phyloP scores from a whole-genome alignment of 2,113 vertebrate species.

The Cebidichthys violaceus region DNA sequence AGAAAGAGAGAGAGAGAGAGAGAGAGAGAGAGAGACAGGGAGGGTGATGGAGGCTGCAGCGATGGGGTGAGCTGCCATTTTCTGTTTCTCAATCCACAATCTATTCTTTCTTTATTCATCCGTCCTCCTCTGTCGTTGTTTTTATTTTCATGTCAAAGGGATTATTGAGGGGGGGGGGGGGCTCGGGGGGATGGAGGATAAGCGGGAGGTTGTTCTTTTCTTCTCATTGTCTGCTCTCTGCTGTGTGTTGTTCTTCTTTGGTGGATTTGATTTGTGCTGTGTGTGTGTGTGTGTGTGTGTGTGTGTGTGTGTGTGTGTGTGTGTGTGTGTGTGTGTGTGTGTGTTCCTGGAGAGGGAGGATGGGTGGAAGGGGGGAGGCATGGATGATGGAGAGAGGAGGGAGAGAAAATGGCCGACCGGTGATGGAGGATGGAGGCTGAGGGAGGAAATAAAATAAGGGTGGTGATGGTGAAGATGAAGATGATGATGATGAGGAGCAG shows the following conservation, averaged over 20 bases:
- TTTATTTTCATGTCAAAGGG: background rate
- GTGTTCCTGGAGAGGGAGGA: too few species aligned
- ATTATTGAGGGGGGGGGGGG: background rate
- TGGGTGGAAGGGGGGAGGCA: background rate
- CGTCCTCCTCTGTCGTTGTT: background rate
- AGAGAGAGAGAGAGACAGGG: conserved; percentile 48
- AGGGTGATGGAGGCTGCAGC: conserved; percentile 74
- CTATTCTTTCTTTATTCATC: conserved; percentile 15
- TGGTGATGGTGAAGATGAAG: background rate
- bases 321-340: too few species aligned
- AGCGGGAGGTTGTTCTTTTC: background rate
- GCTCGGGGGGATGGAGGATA: background rate
- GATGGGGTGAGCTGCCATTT: conserved; percentile 81
- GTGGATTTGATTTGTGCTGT: background rate
- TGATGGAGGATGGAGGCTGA: conserved; percentile 20
- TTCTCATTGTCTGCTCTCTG: conserved; percentile 40
- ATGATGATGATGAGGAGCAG: background rate
- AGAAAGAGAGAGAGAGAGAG: too few species aligned
- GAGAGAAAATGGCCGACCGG: conserved; percentile 60
- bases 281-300: background rate
- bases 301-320: too few species aligned
- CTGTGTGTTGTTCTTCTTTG: background rate
- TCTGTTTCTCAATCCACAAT: conserved; percentile 61
- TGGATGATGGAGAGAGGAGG: conserved; percentile 32
- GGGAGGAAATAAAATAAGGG: conserved; percentile 2